Percentiles rank a stretch among this genome's conserved stretches.
Conservation (phyloP, 2,888 invertebrate species). For the Cepaea hortensis region DNA sequence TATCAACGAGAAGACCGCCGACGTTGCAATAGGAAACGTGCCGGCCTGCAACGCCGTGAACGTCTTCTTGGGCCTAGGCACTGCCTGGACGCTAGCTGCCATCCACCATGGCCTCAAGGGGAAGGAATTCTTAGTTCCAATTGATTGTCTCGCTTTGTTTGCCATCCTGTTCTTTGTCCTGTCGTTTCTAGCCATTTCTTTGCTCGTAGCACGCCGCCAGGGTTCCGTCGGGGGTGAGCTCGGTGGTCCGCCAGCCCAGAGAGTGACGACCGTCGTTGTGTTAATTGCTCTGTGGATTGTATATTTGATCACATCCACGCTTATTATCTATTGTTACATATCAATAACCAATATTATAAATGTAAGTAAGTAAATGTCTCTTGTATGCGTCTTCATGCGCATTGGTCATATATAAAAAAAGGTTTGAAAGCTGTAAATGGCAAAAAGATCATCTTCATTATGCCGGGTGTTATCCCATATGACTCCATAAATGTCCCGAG, state of each 20-base stretch:
- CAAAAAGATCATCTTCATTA: too few species aligned
- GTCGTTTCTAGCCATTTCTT: constrained; percentile 87
- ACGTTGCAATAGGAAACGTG: constrained; percentile 81
- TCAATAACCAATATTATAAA: constrained; percentile 87
- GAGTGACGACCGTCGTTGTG: constrained; percentile 84
- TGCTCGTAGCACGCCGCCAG: constrained; percentile 87
- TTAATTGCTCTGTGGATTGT: constrained; percentile 92
- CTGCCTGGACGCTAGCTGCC: constrained; percentile 81
- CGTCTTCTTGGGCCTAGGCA: constrained; percentile 81
- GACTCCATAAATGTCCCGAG: too few species aligned
- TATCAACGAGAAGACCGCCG: constrained; percentile 79
- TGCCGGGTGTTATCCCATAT: too few species aligned
- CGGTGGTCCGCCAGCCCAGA: constrained; percentile 88
- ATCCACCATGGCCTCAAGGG: constrained; percentile 76
- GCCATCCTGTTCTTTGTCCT: constrained; percentile 96
- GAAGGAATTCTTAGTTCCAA: constrained; percentile 77
- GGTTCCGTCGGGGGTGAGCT: constrained; percentile 87
- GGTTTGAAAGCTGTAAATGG: too few species aligned
- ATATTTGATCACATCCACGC: constrained; percentile 92
- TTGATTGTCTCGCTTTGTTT: constrained; percentile 94
- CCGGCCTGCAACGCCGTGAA: constrained; percentile 82
- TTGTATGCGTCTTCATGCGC: neutral
- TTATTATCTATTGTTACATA: constrained; percentile 95
- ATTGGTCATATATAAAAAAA: neutral
- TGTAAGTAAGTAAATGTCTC: constrained; percentile 42